A percentile compares a stretch with the other conserved stretches of the same genome.
These are phyloP conservation scores for Chrysolina oricalcia DNA, from an alignment of 2,888 invertebrate genomes.

Conservation along the genomic window DNA sequence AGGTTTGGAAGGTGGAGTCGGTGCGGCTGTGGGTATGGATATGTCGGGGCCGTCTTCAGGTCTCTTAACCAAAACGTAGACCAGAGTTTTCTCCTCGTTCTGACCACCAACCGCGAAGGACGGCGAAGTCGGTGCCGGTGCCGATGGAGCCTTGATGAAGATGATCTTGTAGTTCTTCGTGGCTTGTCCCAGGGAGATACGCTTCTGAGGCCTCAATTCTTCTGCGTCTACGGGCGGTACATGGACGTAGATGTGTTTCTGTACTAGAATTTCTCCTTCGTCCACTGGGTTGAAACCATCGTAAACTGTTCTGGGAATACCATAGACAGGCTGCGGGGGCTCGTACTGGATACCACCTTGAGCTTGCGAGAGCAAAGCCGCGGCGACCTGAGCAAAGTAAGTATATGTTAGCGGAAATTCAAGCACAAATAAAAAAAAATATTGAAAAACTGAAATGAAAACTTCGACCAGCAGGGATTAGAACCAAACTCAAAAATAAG, in stretches of 20 bases:
- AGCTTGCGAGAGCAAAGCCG: no score
- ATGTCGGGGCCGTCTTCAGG: conserved; percentile 84
- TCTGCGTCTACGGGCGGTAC: conserved; percentile 89
- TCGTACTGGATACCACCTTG: no score
- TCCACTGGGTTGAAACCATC: no score
- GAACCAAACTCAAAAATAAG: no score
- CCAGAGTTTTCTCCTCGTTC: conserved; percentile 90
- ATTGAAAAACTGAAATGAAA: no score
- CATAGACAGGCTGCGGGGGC: no score
- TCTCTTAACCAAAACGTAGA: conserved; percentile 90
- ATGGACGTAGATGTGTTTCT: conserved; percentile 91
- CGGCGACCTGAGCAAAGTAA: no score
- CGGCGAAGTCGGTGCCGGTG: conserved; percentile 83
- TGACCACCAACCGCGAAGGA: conserved; percentile 85
- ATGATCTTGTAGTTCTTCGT: conserved; percentile 93
- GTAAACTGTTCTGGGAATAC: no score
- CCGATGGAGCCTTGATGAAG: conserved; percentile 81
- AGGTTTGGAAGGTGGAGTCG: conserved; percentile 90
- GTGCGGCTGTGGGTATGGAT: conserved; percentile 84
- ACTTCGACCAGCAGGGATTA: no score
- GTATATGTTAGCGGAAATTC: no score
- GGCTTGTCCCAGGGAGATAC: conserved; percentile 81
- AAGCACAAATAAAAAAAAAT: no score
- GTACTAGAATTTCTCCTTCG: conserved; percentile 78
- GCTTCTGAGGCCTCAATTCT: conserved; percentile 77